These are phyloP conservation scores for Neoascia interrupta DNA, from an alignment of 2,888 invertebrate species.

Conservation along the genomic window DNA sequence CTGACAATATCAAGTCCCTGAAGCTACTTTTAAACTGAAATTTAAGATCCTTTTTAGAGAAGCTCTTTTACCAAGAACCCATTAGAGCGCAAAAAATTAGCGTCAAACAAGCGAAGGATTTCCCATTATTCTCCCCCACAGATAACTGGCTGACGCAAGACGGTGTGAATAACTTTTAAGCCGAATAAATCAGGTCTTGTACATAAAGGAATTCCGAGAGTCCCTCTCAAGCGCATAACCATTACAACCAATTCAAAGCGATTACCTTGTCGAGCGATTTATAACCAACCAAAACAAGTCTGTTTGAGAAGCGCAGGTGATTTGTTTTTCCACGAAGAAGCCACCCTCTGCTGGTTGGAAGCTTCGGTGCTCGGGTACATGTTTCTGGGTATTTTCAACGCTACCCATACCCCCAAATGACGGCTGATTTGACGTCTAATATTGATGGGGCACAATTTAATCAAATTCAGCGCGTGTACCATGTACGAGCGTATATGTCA, in stretches of 20 bases:
- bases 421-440: conserved; percentile 22
- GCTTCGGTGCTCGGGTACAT: too few species aligned
- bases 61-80: background rate
- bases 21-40: too few species aligned
- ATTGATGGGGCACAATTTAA: conserved; percentile 29
- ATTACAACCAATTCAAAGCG: conserved; percentile 3
- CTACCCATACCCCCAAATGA: too few species aligned
- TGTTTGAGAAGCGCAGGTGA: conserved; percentile 12
- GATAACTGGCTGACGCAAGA: conserved; percentile 2
- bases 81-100: too few species aligned
- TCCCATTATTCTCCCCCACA: conserved; percentile 5
- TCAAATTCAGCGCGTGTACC: conserved; percentile 11
- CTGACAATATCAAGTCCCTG: too few species aligned
- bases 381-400: too few species aligned
- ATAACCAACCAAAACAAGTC: conserved; percentile 16
- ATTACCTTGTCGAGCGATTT: conserved; percentile 16
- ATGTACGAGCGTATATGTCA: background rate
- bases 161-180: conserved; percentile 11
- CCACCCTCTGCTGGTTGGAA: too few species aligned
- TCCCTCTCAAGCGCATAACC: background rate
- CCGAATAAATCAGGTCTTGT: conserved; percentile 15
- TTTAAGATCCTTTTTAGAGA: too few species aligned
- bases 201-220: background rate
- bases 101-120: background rate
- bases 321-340: conserved; percentile 4